phyloP scores from a whole-genome alignment of 2,113 vertebrate genomes.

The Sebastes fasciatus region DNA sequence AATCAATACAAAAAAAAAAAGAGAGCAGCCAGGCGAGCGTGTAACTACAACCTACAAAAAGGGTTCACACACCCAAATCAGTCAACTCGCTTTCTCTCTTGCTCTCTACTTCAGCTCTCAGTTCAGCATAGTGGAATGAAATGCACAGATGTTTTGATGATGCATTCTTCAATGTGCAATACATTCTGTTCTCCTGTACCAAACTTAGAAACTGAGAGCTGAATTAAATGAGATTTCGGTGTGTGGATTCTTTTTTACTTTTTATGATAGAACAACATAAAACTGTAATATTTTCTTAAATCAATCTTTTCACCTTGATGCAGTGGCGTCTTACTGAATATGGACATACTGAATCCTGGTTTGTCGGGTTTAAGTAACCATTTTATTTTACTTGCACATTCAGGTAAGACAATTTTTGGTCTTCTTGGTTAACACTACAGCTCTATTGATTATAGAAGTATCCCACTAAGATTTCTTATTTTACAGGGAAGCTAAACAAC shows the following conservation, averaged over 20 bases:
- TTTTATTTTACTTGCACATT: constrained; percentile 29
- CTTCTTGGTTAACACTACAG: not conserved
- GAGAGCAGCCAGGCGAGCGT: not conserved
- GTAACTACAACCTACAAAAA: not conserved
- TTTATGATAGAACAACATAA: not conserved
- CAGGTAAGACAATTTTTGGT: not conserved
- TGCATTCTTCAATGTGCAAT: not conserved
- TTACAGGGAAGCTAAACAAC: not conserved
- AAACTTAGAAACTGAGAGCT: not conserved
- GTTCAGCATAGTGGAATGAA: not conserved
- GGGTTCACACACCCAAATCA: not conserved
- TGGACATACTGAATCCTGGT: not conserved
- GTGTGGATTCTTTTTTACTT: not conserved
- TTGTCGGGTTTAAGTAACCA: not conserved
- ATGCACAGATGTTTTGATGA: not conserved
- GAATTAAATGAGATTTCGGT: not conserved
- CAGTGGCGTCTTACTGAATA: not conserved
- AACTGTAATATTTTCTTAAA: no score
- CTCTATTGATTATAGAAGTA: not conserved
- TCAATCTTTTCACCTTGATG: not conserved
- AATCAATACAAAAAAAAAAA: not conserved
- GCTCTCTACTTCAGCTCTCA: not conserved
- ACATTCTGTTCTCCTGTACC: not conserved
- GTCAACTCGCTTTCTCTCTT: not conserved
- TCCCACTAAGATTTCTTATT: not conserved